These are phyloP conservation scores for Anastatus disparis DNA, from an alignment of 1,140 invertebrate genomes.

Conservation along the genomic window DNA sequence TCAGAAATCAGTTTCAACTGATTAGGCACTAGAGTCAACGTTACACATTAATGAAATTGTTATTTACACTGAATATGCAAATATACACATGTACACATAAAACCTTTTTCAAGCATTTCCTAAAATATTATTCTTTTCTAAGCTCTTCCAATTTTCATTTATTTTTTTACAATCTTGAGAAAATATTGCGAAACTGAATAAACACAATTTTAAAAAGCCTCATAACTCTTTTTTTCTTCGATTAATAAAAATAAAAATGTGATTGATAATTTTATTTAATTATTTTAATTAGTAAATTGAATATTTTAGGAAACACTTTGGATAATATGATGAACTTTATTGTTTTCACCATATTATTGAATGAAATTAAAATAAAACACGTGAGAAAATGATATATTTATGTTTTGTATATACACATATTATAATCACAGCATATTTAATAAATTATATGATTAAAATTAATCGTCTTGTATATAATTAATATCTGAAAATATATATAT, in stretches of 20 bases:
- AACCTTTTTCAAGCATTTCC: not conserved
- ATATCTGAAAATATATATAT: too few relatives aligned
- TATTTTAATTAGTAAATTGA: too few relatives aligned
- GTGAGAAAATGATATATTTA: constrained; percentile 14
- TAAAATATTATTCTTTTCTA: not conserved
- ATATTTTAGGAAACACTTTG: constrained; percentile 14
- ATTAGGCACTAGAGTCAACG: too few relatives aligned
- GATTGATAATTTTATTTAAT: too few relatives aligned
- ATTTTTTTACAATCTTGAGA: too few relatives aligned
- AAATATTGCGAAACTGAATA: too few relatives aligned
- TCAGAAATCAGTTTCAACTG: too few relatives aligned
- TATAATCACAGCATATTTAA: constrained; percentile 20
- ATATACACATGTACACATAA: not conserved
- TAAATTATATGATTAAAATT: constrained; percentile 26
- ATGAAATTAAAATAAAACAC: not conserved
- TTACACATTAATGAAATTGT: too few relatives aligned
- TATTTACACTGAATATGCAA: not conserved
- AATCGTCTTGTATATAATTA: constrained; percentile 2
- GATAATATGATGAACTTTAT: not conserved
- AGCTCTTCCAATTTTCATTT: too few relatives aligned
- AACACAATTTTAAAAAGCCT: not conserved
- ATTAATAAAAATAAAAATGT: too few relatives aligned
- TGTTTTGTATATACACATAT: constrained; percentile 36
- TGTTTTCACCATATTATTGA: not conserved
- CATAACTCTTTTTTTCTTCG: too few relatives aligned